These are phyloP conservation scores for Chelonus insularis DNA, from an alignment of 1,140 invertebrate species.

Conservation along the genomic window DNA sequence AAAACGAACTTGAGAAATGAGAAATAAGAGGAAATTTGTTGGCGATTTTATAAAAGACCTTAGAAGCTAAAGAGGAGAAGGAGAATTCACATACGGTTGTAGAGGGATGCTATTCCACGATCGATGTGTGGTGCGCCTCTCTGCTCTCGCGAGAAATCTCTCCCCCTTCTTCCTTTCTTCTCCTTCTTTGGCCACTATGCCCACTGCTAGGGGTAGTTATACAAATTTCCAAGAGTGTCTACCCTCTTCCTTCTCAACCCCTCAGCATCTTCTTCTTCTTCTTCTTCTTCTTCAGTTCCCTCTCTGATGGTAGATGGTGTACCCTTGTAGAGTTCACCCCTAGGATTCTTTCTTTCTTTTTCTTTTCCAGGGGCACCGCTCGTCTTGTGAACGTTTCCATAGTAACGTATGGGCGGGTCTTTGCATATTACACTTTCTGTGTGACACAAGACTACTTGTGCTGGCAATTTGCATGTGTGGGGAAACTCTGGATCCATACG, in stretches of 20 bases:
- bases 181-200: slow-evolving; percentile 4
- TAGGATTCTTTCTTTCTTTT: slow-evolving; percentile 33
- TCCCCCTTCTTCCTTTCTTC: slow-evolving; percentile 15
- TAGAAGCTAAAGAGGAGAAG: slow-evolving; percentile 21
- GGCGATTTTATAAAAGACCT: background rate
- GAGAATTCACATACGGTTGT: slow-evolving; percentile 23
- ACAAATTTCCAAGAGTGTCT: slow-evolving; percentile 60
- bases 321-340: slow-evolving; percentile 32
- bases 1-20: background rate
- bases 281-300: slow-evolving; percentile 30
- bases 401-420: slow-evolving; percentile 34
- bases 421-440: slow-evolving; percentile 36
- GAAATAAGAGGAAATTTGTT: background rate
- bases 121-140: slow-evolving; percentile 52
- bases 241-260: slow-evolving; percentile 38
- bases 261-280: slow-evolving; percentile 13
- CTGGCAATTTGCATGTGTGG: slow-evolving; percentile 24
- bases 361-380: slow-evolving; percentile 29
- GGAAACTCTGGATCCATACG: background rate
- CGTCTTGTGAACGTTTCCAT: slow-evolving; percentile 28
- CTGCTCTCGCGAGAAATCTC: slow-evolving; percentile 33
- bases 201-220: slow-evolving; percentile 55
- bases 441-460: slow-evolving; percentile 24
- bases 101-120: slow-evolving; percentile 36
- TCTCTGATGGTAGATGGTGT: slow-evolving; percentile 9